Percentiles rank a stretch among this genome's conserved stretches.
phyloP scores from a whole-genome alignment of 2,888 invertebrate species.

The Ichneumon xanthorius region DNA sequence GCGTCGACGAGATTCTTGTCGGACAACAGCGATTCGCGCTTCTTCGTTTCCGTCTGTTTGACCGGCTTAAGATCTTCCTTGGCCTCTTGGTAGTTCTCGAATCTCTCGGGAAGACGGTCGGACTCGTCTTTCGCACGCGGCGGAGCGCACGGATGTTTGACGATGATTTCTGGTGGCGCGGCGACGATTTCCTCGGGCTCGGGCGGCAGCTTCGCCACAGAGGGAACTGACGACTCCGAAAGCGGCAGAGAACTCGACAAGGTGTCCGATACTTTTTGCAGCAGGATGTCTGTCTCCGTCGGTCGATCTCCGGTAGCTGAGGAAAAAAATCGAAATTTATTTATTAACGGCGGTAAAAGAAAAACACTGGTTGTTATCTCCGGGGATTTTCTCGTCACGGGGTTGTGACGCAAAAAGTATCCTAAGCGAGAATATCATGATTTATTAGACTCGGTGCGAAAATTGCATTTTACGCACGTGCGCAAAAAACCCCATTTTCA shows the following conservation, averaged over 20 bases:
- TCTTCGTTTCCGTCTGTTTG: constrained; percentile 38
- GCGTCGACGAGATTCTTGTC: constrained; percentile 30
- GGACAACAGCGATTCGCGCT: constrained; percentile 40
- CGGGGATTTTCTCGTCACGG: no score
- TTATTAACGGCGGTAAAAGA: not conserved
- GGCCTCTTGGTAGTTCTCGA: constrained; percentile 5
- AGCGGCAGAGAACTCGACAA: constrained; percentile 76
- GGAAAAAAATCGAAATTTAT: constrained; percentile 42
- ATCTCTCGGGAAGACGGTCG: constrained; percentile 29
- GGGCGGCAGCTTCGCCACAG: not conserved
- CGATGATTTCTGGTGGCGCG: constrained; percentile 15
- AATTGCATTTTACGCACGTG: no score
- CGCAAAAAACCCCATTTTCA: no score
- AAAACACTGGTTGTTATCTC: not conserved
- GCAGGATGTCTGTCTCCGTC: constrained; percentile 80
- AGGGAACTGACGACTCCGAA: constrained; percentile 46
- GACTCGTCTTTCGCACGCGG: constrained; percentile 27
- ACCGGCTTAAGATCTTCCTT: constrained; percentile 23
- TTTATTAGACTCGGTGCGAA: no score
- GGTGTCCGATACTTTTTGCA: constrained; percentile 82
- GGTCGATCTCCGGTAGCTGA: constrained; percentile 68
- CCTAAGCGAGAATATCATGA: no score
- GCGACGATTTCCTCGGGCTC: constrained; percentile 8
- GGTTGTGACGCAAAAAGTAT: no score
- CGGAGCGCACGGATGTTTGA: not conserved